These are phyloP conservation scores for Vimba vimba DNA, from an alignment of 2,113 vertebrate genomes.

Conservation along the genomic window DNA sequence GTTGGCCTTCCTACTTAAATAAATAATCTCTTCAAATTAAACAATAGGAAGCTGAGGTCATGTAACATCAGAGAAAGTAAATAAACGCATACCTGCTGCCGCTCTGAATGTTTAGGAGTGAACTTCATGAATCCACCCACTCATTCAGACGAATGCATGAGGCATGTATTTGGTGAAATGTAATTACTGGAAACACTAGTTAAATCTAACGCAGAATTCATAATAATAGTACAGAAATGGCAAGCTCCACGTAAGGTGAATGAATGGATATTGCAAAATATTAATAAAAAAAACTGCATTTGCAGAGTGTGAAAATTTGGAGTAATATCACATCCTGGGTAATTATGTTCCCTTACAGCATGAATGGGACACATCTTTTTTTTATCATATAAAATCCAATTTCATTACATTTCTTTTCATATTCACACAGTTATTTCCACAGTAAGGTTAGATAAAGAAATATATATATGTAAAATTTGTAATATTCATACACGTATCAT, in stretches of 20 bases:
- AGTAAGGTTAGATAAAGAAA: too few relatives aligned
- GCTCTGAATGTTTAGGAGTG: conserved; percentile 17
- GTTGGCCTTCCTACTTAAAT: conserved; percentile 37
- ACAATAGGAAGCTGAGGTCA: conserved; percentile 52
- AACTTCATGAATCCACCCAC: conserved; percentile 4
- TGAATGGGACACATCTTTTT: conserved; percentile 47
- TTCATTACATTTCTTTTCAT: conserved; percentile 27
- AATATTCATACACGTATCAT: background rate
- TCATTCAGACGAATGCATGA: conserved; percentile 18
- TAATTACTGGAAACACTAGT: conserved; percentile 51
- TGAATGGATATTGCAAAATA: conserved; percentile 51
- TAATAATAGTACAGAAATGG: conserved; percentile 51
- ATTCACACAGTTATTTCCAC: background rate
- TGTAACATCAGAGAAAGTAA: conserved; percentile 43
- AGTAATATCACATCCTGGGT: conserved; percentile 47
- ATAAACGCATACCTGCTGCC: conserved; percentile 41
- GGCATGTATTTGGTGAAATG: conserved; percentile 43
- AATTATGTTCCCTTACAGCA: conserved; percentile 44
- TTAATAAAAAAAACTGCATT: conserved; percentile 56
- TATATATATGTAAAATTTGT: too few relatives aligned
- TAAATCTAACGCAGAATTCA: conserved; percentile 50
- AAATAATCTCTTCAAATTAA: conserved; percentile 53
- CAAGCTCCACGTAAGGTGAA: conserved; percentile 42
- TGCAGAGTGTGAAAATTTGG: conserved; percentile 48
- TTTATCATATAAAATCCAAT: conserved; percentile 31